phyloP scores from a whole-genome alignment of 2,113 vertebrate species.

The Bubo blakistoni region DNA sequence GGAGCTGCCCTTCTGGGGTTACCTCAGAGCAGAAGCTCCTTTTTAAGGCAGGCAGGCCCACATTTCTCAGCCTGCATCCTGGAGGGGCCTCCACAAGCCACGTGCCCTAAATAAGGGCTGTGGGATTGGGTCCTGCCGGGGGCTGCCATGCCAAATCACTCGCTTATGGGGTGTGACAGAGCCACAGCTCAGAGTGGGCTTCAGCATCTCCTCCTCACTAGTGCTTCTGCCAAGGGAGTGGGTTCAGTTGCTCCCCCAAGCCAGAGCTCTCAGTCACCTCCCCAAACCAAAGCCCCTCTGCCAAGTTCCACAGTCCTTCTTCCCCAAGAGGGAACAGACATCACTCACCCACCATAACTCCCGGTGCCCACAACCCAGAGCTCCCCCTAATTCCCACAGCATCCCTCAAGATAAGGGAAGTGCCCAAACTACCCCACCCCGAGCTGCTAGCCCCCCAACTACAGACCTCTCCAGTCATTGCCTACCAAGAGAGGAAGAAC shows the following conservation, averaged over 20 bases:
- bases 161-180: accelerated
- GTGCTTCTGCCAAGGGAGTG: accelerated
- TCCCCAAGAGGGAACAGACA: no score
- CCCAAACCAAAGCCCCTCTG: neutral
- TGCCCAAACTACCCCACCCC: neutral
- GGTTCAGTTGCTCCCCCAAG: no score
- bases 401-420: neutral
- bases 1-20: neutral
- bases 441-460: neutral
- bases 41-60: neutral
- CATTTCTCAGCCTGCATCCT: accelerated
- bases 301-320: no score
- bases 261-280: neutral
- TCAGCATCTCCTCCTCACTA: neutral
- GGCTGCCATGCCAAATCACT: accelerated
- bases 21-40: neutral
- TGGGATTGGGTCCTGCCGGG: neutral
- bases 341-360: accelerated
- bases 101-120: neutral
- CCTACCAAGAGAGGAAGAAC: neutral
- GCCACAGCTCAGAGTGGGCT: neutral
- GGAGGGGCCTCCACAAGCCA: no score
- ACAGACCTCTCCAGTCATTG: neutral
- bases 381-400: neutral
- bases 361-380: accelerated